Evolutionary conservation across 2,113 vertebrate genomes (phyloP).

Genomic region (Sylvietta virens): DNA sequence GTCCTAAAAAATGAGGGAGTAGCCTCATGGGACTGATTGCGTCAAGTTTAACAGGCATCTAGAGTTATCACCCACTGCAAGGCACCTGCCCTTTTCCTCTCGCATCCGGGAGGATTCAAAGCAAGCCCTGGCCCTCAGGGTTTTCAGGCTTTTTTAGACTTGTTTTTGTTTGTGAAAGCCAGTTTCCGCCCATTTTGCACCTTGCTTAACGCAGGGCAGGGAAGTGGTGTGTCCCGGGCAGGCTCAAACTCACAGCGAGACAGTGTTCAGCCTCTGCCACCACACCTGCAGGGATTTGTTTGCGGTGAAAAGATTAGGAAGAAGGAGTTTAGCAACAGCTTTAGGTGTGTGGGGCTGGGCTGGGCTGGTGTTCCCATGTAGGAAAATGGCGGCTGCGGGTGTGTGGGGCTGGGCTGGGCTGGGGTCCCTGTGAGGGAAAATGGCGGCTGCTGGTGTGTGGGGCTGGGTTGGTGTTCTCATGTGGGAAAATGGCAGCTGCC

Average conservation of each 20-base stretch:
- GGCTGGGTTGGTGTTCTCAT: background rate
- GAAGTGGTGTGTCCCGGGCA: no score
- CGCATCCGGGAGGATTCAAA: fast-evolving
- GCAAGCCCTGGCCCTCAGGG: fast-evolving
- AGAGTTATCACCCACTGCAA: background rate
- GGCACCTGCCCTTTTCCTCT: background rate
- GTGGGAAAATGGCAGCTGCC: background rate
- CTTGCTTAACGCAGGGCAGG: fast-evolving
- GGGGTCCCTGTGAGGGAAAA: background rate
- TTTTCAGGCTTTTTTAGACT: background rate
- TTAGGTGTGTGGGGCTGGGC: fast-evolving
- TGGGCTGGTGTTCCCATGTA: no score
- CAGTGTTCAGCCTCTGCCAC: fast-evolving
- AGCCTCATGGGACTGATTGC: background rate
- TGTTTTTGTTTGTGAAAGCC: background rate
- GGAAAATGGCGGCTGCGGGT: fast-evolving
- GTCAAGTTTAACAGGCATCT: background rate
- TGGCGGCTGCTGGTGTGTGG: no score
- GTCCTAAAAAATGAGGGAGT: background rate
- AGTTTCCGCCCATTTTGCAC: fast-evolving
- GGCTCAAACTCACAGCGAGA: fast-evolving
- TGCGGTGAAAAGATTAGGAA: no score
- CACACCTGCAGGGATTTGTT: fast-evolving
- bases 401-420: background rate
- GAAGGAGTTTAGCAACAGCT: background rate